These are phyloP conservation scores for Muntiacus muntjak DNA, from an alignment of 2,113 vertebrate species.

Conservation along the genomic window DNA sequence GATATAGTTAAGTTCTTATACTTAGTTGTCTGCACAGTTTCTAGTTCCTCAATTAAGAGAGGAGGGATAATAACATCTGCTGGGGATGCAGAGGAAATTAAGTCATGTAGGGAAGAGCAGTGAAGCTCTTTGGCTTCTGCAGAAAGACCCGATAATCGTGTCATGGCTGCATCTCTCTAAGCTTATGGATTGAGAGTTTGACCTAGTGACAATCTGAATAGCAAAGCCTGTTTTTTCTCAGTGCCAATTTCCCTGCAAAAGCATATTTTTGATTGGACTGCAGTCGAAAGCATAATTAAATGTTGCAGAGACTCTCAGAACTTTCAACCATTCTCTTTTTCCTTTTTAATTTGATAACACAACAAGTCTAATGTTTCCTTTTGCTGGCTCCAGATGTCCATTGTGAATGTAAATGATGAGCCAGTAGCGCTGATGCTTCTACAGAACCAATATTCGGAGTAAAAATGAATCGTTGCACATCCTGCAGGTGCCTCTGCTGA, in stretches of 20 bases:
- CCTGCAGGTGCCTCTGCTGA: conserved; percentile 77
- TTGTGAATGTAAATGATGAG: conserved; percentile 76
- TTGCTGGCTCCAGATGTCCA: conserved; percentile 76
- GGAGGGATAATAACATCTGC: background rate
- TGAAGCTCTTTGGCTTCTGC: background rate
- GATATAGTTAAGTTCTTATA: background rate
- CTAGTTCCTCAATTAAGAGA: background rate
- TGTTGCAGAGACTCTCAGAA: conserved; percentile 66
- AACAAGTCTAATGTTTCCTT: conserved; percentile 73
- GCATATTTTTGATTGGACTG: conserved; percentile 69
- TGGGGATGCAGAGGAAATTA: background rate
- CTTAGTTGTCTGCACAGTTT: background rate
- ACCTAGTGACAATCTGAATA: conserved; percentile 48
- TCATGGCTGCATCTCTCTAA: conserved; percentile 16
- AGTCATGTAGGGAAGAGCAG: background rate
- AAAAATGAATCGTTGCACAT: conserved; percentile 51
- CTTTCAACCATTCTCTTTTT: conserved; percentile 59
- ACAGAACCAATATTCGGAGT: conserved; percentile 50
- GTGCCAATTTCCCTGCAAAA: conserved; percentile 49
- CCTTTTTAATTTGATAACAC: conserved; percentile 66
- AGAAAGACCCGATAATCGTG: background rate
- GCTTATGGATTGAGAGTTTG: conserved; percentile 41
- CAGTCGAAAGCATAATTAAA: conserved; percentile 72
- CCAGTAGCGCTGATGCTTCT: conserved; percentile 46
- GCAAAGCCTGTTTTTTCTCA: conserved; percentile 49